Base-by-base conservation (phyloP, 2,113 vertebrate genomes). In the Equus przewalskii region DNA sequence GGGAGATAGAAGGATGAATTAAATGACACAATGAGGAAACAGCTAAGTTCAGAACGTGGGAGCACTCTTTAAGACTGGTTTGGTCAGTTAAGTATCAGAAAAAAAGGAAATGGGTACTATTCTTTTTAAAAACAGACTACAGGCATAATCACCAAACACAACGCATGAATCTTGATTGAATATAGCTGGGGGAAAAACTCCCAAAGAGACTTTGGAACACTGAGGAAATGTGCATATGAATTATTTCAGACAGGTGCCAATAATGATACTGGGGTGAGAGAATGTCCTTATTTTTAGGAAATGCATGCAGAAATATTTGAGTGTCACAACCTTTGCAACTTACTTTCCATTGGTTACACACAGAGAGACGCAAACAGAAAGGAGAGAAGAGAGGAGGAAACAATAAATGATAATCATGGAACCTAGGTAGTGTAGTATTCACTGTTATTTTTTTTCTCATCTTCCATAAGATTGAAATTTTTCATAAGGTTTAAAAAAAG, bases 341-440 rank as follows among this genome's bases (percentile, higher is more conserved):
- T 79, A 79, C 56, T 97, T 76, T 92, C 79, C 92, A 89, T 58
- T n/a, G 36, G 51, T 58, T 64, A 84, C 62, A 82, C 36, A 88
- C 21, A 86, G 1, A 70, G 30, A 49, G 6, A 64, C 44, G 49
- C 2, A 54, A 54, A 51, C 26, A 84, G 26, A 75, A 49, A 82
- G 44, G 69, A 22, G 62, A 46, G 10, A 7, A 14, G 1, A 7
- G 15, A 15, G 22, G 7, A 49, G 19, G n/a, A 51, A 95, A 92
- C 78, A 80, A 80, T 79, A 95, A 81, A 69, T 6, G 28, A 26
- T 56, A 36, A 70, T 65, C 64, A 62, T 41, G 51, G 6, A 84
- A 82, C 69, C 6, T n/a, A n/a, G n/a, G 11, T 28, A 13, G 6
- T 67, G n/a, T 13, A 16, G 56, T 60, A 54, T 30, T 82, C 54